Evolutionary conservation across 64 coral and sea anemone genomes (phyloP), one percentile per base, ranked within the genome.

Genomic region (Montipora efflorescens): DNA sequence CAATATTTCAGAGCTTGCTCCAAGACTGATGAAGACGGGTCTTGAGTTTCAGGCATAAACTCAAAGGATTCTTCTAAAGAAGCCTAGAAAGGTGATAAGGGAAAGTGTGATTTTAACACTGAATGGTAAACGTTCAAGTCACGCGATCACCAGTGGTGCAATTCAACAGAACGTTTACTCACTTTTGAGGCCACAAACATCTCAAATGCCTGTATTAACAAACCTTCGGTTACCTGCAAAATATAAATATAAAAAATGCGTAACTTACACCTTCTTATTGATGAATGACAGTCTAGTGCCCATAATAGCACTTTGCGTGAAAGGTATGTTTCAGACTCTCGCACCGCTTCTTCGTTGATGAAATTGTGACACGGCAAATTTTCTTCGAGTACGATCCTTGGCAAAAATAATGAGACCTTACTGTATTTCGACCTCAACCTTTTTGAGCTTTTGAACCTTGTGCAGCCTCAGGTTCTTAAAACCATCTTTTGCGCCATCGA

Each of bases 1-100:
- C 95, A 97, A 76, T 87, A 97, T 89, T 90, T 97, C 7, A 97
- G 61, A 61, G 93, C 93, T 83, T 94, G 93, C 23, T 97, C 95
- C 57, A 97, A 50, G 14, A 89, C 45, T 20, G 95, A 92, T 3
- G 53, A 58, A 15, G 89, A 87, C n/a, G 91, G 5, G 3, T 96
- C 95, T 74, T 72, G 59, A 77, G 57, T 90, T 75, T 75, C 53
- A 48, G 7, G 50, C 20, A 61, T 58, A 18, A 19, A 90, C 15
- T 88, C 74, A 50, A 58, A 47, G 5, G 80, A 76, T 53, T 76
- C 80, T 16, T 55, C 55, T 48, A 25, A 78, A n/a, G 59, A 5
- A 7, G 76, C 61, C 73, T 78, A 12, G 7, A 18, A 64, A 59
- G 7, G 43, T 4, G 61, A 69, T 4, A 0, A 16, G 15, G 9